Evolutionary conservation across 2,797 vertebrate species (phyloP).

Genomic region (Eulemur mongoz): DNA sequence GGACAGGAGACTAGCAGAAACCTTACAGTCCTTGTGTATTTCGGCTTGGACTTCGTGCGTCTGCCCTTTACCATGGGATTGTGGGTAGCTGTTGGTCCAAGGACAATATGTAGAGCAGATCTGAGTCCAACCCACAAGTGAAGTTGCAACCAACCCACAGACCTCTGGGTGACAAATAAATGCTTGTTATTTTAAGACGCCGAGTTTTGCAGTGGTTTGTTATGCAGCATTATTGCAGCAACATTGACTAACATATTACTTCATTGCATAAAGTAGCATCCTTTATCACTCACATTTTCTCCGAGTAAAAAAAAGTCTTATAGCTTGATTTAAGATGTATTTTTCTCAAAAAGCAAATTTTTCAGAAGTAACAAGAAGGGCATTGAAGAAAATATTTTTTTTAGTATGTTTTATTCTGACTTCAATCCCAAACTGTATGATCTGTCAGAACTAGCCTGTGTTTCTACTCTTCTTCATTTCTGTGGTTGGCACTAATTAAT

Average conservation of each 20-base stretch:
- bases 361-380: not conserved
- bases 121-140: not conserved
- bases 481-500: slow-evolving; percentile 52
- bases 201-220: not conserved
- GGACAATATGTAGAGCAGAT: not conserved
- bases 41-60: not conserved
- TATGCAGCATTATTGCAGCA: accelerated
- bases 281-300: not conserved
- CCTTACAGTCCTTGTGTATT: not conserved
- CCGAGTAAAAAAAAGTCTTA: not conserved
- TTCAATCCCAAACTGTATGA: not conserved
- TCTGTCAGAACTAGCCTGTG: not conserved
- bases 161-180: not conserved
- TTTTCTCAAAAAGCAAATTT: not conserved
- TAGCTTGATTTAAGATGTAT: not conserved
- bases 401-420: not conserved
- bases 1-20: not conserved
- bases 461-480: not conserved
- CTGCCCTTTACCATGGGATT: not conserved
- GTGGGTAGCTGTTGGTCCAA: not conserved
- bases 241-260: not conserved
- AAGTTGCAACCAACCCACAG: not conserved
- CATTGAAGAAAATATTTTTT: slow-evolving; percentile 8
- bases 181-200: not conserved
- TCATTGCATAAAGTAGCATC: not conserved